These are phyloP conservation scores for Brachypteracias leptosomus DNA, from an alignment of 2,113 vertebrate species.

Conservation along the genomic window DNA sequence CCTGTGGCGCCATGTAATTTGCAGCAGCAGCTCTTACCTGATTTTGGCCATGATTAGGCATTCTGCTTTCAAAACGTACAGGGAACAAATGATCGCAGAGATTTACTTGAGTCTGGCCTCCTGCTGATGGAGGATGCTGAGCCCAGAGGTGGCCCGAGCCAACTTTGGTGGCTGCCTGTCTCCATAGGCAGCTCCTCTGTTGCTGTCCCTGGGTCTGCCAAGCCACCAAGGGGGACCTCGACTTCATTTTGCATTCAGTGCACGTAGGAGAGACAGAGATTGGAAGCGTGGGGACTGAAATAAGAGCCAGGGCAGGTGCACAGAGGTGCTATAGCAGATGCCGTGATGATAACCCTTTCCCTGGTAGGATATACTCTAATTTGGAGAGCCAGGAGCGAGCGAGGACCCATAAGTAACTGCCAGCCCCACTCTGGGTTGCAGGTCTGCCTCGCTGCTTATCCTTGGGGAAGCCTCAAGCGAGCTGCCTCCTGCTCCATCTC, in stretches of 20 bases:
- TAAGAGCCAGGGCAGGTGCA: neutral
- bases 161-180: neutral
- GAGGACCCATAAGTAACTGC: neutral
- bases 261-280: neutral
- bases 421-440: neutral
- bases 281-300: neutral
- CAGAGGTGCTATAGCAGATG: neutral
- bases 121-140: neutral
- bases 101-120: neutral
- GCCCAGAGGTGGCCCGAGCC: neutral
- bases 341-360: fast-evolving
- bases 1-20: conserved; percentile 75
- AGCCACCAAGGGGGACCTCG: neutral
- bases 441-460: neutral
- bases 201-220: neutral
- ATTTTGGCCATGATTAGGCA: conserved; percentile 61
- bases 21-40: conserved; percentile 62
- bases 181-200: neutral
- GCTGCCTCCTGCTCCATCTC: fast-evolving
- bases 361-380: neutral
- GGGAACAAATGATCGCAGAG: conserved; percentile 41
- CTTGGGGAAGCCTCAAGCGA: fast-evolving
- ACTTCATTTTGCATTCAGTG: neutral
- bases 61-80: conserved; percentile 44
- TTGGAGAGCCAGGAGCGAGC: neutral